Evolutionary conservation across 2,888 invertebrate genomes (phyloP).

Genomic region (Prostheceraeus crozeri): DNA sequence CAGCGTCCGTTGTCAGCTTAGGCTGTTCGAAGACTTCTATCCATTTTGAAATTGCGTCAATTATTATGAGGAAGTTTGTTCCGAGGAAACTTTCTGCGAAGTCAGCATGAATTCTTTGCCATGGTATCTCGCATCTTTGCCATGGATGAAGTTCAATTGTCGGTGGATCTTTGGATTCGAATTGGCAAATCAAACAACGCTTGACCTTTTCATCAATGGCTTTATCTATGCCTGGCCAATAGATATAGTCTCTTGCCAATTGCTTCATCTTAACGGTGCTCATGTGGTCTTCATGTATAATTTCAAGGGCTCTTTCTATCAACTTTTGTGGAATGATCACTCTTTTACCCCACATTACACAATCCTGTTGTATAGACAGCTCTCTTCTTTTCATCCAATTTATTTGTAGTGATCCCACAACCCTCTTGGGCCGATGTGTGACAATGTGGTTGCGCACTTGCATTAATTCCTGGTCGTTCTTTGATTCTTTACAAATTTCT

Average conservation of each 20-base stretch:
- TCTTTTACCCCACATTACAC: constrained; percentile 26
- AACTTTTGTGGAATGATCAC: constrained; percentile 14
- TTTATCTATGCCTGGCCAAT: constrained; percentile 26
- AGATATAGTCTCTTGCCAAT: constrained; percentile 20
- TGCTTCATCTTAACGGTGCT: constrained; percentile 21
- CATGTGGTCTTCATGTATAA: constrained; percentile 22
- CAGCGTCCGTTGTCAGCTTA: neutral
- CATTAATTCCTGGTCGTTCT: too few species aligned
- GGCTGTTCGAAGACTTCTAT: constrained; percentile 19
- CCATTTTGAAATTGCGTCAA: constrained; percentile 30
- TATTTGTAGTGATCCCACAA: too few species aligned
- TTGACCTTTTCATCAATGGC: constrained; percentile 10
- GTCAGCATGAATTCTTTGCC: constrained; percentile 25
- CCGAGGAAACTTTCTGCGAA: constrained; percentile 24
- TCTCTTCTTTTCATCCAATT: too few species aligned
- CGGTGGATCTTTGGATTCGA: neutral
- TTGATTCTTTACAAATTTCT: too few species aligned
- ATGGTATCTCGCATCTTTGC: constrained; percentile 14
- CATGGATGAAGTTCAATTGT: constrained; percentile 27
- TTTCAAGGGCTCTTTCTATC: constrained; percentile 1
- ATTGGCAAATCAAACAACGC: neutral
- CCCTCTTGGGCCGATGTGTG: too few species aligned
- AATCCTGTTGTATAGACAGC: too few species aligned
- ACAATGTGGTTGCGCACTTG: too few species aligned
- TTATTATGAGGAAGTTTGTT: neutral